These are phyloP conservation scores for Sipha flava DNA, from an alignment of 1,140 invertebrate species.

Conservation along the genomic window DNA sequence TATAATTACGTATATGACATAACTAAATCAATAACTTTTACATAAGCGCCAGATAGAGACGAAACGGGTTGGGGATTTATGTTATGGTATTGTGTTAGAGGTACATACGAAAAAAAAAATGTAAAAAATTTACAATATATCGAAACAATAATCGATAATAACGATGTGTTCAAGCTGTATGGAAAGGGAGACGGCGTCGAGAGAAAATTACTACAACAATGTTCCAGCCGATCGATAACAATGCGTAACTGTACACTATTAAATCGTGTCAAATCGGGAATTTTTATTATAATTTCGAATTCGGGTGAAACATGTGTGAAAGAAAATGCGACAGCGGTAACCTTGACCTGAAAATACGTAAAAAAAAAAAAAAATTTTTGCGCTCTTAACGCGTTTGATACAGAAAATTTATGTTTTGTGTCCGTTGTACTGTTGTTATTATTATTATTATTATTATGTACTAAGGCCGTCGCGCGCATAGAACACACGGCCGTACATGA, in stretches of 20 bases:
- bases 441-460: not conserved
- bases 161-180: not conserved
- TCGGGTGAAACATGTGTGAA: constrained; percentile 23
- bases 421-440: not conserved
- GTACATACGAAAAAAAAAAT: not conserved
- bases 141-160: constrained; percentile 1
- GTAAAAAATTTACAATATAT: not conserved
- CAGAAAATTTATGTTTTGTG: not conserved
- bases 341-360: constrained; percentile 18
- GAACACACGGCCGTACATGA: not conserved
- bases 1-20: not conserved
- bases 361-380: not conserved
- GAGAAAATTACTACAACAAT: constrained; percentile 30
- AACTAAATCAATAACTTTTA: not conserved
- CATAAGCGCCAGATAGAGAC: not conserved
- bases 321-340: not conserved
- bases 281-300: not conserved
- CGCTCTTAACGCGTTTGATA: not conserved
- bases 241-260: constrained; percentile 22
- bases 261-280: constrained; percentile 27
- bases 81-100: no score
- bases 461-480: not conserved
- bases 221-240: constrained; percentile 21
- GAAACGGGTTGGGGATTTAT: not conserved
- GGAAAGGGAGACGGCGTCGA: not conserved